phyloP scores from a whole-genome alignment of 2,797 vertebrate species.

The Lithobates sylvaticus region DNA sequence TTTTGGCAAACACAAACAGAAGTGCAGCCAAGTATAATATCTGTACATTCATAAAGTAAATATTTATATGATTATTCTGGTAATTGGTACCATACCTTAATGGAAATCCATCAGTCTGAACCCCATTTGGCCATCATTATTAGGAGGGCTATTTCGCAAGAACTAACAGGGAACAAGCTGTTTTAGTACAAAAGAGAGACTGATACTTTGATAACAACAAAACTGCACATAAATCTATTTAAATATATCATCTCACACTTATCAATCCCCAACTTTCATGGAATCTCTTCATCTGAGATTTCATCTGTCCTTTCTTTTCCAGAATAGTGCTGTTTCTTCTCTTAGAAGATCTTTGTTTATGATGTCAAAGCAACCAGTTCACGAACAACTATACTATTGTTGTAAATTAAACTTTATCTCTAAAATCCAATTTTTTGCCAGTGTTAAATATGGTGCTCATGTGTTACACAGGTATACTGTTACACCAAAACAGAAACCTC shows the following conservation, averaged over 20 bases:
- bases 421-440: background rate
- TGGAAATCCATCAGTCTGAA: background rate
- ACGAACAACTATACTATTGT: background rate
- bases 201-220: background rate
- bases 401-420: background rate
- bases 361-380: background rate
- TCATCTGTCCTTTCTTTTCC: background rate
- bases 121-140: background rate
- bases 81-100: constrained; percentile 42
- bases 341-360: background rate
- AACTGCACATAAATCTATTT: constrained; percentile 6
- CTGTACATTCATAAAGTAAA: constrained; percentile 16
- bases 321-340: background rate
- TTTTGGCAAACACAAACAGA: constrained; percentile 16
- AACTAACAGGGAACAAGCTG: constrained; percentile 4
- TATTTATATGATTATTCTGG: constrained; percentile 6
- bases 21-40: constrained; percentile 30
- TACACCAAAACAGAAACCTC: too few species aligned
- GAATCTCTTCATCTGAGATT: background rate
- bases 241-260: background rate
- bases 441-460: background rate
- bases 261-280: constrained; percentile 3
- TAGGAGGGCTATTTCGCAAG: background rate
- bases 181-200: constrained; percentile 5
- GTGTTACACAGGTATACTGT: too few species aligned